Evolutionary conservation across 2,888 invertebrate genomes (phyloP), one percentile per base, ranked within the genome.

Genomic region (Tiliacea aurago): DNA sequence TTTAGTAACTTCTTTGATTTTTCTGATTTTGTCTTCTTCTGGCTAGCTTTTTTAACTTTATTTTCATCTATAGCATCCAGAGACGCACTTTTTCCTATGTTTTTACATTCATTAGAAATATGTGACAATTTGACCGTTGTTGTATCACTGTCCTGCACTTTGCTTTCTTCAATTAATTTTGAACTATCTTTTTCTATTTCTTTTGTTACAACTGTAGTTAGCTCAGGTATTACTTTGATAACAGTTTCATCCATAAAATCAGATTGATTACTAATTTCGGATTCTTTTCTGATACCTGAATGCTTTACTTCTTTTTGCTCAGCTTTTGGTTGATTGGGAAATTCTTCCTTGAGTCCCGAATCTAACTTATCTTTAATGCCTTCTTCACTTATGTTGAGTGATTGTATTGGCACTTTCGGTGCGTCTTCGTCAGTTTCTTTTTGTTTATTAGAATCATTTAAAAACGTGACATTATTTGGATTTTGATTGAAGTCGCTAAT

Each of bases 1-100:
- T 80, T 81, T 13, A 61, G 6, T 43, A 72, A 4, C 68, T 81
- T 84, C 66, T 74, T 83, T 13, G 71, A 64, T 68, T 84, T 87
- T 82, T 78, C 87, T n/a, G 86, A 86, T 70, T 85, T 82, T 10
- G 81, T 85, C 59, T 84, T 81, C 59, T 87, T 87, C 28, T 59
- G 65, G 28, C 69, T 82, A 18, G 43, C 41, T 6, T 66, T 51
- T 70, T 87, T 80, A 2, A 51, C 55, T 70, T 79, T 87, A 43
- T 64, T 75, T 51, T 83, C 79, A 56, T 67, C 78, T 62, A 86
- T 18, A 13, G 41, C 73, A 58, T 86, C 84, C 11, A 83, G 28
- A 11, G 86, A 86, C 0, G 86, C 77, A 72, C 86, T 87, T 80
- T 87, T 86, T 4, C 73, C 81, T 55, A 86, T 78, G 61, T 56